A percentile compares a stretch with the other conserved stretches of the same genome.
Conservation (phyloP, 1,140 invertebrate species). For the Philaenus spumarius region DNA sequence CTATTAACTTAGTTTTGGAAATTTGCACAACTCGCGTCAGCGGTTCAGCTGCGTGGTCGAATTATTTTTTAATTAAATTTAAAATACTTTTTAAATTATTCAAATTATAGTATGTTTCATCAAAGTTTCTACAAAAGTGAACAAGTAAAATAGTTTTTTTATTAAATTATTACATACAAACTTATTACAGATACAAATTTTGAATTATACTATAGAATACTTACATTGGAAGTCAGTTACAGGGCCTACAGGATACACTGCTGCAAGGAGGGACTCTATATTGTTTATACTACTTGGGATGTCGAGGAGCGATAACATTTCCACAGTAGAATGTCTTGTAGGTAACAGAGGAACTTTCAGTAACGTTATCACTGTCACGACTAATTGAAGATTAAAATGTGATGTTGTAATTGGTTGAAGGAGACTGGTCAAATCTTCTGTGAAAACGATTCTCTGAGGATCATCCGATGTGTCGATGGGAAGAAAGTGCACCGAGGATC, state of each 20-base stretch:
- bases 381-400: constrained; percentile 46
- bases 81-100: too few species aligned
- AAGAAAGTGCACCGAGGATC: constrained; percentile 54
- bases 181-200: too few species aligned
- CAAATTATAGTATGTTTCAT: too few species aligned
- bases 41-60: too few species aligned
- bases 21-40: too few species aligned
- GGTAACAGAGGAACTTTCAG: constrained; percentile 43
- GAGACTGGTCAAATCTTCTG: constrained; percentile 53
- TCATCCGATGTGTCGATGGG: constrained; percentile 43
- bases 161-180: too few species aligned
- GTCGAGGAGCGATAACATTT: not conserved
- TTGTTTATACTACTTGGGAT: constrained; percentile 1
- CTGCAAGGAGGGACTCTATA: constrained; percentile 2
- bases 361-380: constrained; percentile 46
- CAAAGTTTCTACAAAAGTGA: too few species aligned
- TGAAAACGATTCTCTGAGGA: constrained; percentile 51
- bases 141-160: too few species aligned
- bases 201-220: too few species aligned
- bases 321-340: not conserved
- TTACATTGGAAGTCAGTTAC: not conserved
- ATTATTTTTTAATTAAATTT: too few species aligned
- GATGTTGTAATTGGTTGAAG: constrained; percentile 53
- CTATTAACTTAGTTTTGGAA: too few species aligned
- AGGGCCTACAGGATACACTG: not conserved